A percentile compares a stretch with the other conserved stretches of the same genome.
Conservation (phyloP, 2,888 invertebrate genomes). For the Patella pellucida region DNA sequence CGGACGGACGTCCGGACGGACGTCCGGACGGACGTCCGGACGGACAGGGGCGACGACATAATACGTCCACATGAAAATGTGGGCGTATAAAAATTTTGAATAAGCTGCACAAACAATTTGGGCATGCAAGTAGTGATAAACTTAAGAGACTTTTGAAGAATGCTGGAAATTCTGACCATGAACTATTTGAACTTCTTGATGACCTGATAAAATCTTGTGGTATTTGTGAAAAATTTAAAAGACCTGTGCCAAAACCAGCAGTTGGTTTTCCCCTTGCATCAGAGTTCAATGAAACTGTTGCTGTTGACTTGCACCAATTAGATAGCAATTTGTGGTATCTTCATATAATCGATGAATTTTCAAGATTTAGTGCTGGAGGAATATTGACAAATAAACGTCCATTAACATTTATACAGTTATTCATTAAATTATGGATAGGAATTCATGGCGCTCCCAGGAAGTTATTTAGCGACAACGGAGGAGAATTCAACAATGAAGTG, state of each 20-base stretch:
- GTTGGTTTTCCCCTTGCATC: conserved; percentile 20
- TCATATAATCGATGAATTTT: conserved; percentile 31
- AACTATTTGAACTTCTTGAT: conserved; percentile 3
- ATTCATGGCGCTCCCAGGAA: conserved; percentile 25
- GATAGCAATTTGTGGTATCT: conserved; percentile 25
- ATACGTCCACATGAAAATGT: no score
- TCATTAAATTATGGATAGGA: conserved; percentile 25
- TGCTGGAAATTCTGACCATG: conserved; percentile 16
- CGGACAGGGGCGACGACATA: no score
- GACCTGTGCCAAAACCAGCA: conserved; percentile 22
- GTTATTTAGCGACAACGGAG: conserved; percentile 29
- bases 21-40: no score
- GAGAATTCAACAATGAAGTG: conserved; percentile 26
- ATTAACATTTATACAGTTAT: conserved; percentile 26
- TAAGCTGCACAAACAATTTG: conserved; percentile 10
- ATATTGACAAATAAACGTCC: conserved; percentile 22
- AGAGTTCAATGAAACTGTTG: conserved; percentile 27
- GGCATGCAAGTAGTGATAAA: not conserved
- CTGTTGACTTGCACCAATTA: conserved; percentile 27
- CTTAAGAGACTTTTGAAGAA: not conserved
- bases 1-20: no score
- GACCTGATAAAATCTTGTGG: not conserved
- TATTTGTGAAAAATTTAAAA: not conserved
- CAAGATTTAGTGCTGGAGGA: conserved; percentile 28
- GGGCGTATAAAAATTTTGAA: not conserved